Percentiles rank a stretch among this genome's conserved stretches.
Conservation (phyloP, 2,797 vertebrate genomes). For the Orientallactaga sibirica region DNA sequence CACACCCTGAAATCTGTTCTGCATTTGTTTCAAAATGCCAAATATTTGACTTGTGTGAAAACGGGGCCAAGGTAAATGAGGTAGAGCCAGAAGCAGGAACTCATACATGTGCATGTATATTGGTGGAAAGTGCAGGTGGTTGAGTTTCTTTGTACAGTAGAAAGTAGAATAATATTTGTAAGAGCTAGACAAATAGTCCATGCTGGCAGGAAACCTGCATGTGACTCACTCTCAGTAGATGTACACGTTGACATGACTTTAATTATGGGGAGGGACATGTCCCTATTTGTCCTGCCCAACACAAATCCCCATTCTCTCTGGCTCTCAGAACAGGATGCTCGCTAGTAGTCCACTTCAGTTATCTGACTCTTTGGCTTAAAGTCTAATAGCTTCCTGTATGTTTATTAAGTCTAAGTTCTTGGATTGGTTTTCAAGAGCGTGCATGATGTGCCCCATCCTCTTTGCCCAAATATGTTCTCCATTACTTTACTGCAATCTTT, state of each 20-base stretch:
- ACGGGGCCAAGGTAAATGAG: constrained; percentile 74
- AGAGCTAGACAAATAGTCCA: constrained; percentile 67
- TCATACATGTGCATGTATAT: not conserved
- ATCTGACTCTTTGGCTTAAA: not conserved
- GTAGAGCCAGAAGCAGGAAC: constrained; percentile 68
- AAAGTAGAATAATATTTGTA: constrained; percentile 63
- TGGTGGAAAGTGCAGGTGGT: constrained; percentile 61
- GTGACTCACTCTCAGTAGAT: not conserved
- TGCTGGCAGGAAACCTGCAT: constrained; percentile 31
- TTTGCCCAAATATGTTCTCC: not conserved
- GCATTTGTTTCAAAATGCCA: constrained; percentile 62
- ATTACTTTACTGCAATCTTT: not conserved
- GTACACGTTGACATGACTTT: not conserved
- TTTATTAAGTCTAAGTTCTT: constrained; percentile 34
- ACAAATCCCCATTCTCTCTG: not conserved
- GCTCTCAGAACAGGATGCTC: not conserved
- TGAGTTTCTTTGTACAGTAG: constrained; percentile 65
- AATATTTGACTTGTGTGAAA: constrained; percentile 77
- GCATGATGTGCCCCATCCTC: not conserved
- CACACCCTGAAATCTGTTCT: constrained; percentile 40
- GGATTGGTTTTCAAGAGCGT: not conserved
- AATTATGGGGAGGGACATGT: not conserved
- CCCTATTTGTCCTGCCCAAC: not conserved
- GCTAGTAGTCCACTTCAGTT: not conserved
- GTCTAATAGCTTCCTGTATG: not conserved